A percentile compares a stretch with the other conserved stretches of the same genome.
These are phyloP conservation scores for Uropsilus gracilis DNA, from an alignment of 2,113 vertebrate genomes.

Conservation along the genomic window DNA sequence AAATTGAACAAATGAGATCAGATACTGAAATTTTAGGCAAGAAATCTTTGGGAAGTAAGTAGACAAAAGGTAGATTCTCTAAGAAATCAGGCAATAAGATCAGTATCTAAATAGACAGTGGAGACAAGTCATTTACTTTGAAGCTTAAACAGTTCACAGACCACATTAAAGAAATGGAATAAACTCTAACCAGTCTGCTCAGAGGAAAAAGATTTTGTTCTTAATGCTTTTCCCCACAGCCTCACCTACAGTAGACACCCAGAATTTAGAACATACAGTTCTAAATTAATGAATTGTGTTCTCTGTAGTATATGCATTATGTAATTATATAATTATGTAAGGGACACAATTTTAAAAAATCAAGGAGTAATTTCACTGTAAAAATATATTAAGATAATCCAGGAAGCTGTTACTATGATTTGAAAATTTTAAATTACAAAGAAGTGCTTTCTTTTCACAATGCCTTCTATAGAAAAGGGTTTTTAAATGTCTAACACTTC, in stretches of 20 bases:
- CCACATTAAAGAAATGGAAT: background rate
- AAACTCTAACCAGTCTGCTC: background rate
- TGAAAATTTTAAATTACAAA: background rate
- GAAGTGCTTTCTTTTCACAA: slow-evolving; percentile 5
- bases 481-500: background rate
- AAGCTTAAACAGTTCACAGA: background rate
- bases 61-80: background rate
- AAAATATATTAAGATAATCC: background rate
- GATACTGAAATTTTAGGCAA: background rate
- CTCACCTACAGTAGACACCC: background rate
- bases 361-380: background rate
- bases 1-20: background rate
- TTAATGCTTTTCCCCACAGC: background rate
- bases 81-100: rapidly evolving
- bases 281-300: background rate
- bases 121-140: background rate
- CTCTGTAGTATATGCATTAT: background rate
- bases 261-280: background rate
- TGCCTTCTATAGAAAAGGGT: background rate
- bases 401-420: background rate
- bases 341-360: background rate
- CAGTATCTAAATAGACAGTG: background rate
- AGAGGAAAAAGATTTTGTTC: background rate
- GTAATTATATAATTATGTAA: too few species aligned
- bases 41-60: background rate